Evolutionary conservation across 2,888 invertebrate genomes (phyloP).

Genomic region (Ernsta delagoae): DNA sequence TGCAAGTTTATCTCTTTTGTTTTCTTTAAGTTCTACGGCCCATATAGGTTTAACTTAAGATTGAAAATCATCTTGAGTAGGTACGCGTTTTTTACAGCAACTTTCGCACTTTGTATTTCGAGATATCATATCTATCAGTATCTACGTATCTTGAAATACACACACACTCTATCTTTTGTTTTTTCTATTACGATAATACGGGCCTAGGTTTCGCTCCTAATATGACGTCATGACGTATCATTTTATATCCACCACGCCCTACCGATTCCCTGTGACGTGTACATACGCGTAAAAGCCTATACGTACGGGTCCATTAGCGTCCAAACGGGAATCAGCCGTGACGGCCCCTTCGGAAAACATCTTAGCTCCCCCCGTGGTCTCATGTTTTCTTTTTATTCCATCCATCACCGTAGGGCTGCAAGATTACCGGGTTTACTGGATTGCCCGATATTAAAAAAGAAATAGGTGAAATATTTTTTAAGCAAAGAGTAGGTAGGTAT

Average conservation of each 20-base stretch:
- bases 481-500: neutral
- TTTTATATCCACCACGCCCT: slow-evolving; percentile 5
- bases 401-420: slow-evolving; percentile 45
- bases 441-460: slow-evolving; percentile 18
- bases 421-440: slow-evolving; percentile 1
- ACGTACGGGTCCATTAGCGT: slow-evolving; percentile 40
- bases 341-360: slow-evolving; percentile 64
- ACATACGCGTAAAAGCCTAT: slow-evolving; percentile 41
- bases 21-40: too few relatives aligned
- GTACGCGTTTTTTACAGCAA: too few relatives aligned
- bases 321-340: slow-evolving; percentile 63
- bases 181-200: too few relatives aligned
- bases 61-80: too few relatives aligned
- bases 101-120: too few relatives aligned
- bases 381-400: slow-evolving; percentile 82
- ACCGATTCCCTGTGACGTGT: slow-evolving; percentile 15
- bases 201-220: too few relatives aligned
- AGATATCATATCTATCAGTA: too few relatives aligned
- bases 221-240: neutral
- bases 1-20: too few relatives aligned
- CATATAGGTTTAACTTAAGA: too few relatives aligned
- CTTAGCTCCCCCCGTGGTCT: slow-evolving; percentile 68
- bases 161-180: too few relatives aligned
- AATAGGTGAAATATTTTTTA: neutral
- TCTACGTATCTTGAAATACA: too few relatives aligned